A percentile compares a stretch with the other conserved stretches of the same genome.
phyloP scores from a whole-genome alignment of 1,140 invertebrate species.

The Branchinecta lynchi region DNA sequence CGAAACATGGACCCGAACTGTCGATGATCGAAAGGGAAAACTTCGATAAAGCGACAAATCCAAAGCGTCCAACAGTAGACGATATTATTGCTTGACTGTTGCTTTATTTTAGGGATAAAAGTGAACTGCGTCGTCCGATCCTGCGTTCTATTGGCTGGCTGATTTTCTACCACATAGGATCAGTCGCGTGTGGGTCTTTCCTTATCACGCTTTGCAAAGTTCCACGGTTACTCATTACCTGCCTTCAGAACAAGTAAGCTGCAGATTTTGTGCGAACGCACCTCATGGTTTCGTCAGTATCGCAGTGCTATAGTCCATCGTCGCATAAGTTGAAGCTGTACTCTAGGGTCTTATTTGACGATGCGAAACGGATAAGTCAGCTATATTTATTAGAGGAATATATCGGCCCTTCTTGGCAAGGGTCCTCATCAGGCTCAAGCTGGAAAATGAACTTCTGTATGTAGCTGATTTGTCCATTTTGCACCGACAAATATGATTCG shows the following conservation, averaged over 20 bases:
- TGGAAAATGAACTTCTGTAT: too few species aligned
- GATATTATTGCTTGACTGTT: neutral
- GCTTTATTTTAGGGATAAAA: constrained; percentile 43
- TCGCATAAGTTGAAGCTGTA: too few species aligned
- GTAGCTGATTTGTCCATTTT: too few species aligned
- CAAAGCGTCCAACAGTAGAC: neutral
- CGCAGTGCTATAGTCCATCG: too few species aligned
- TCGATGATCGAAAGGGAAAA: neutral
- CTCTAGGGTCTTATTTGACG: too few species aligned
- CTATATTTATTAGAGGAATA: too few species aligned
- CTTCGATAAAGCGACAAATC: neutral
- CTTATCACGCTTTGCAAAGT: constrained; percentile 53
- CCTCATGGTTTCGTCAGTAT: constrained; percentile 21
- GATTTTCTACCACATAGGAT: constrained; percentile 53
- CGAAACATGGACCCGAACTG: too few species aligned
- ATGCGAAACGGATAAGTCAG: too few species aligned
- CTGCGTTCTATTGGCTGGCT: constrained; percentile 39
- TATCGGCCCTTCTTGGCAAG: too few species aligned
- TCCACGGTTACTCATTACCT: constrained; percentile 41
- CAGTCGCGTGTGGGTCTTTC: constrained; percentile 56
- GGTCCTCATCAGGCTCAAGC: too few species aligned
- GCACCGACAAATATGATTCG: too few species aligned
- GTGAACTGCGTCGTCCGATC: constrained; percentile 40
- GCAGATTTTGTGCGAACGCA: constrained; percentile 25
- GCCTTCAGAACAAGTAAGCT: constrained; percentile 27